Conservation (phyloP, 2,888 invertebrate genomes). For the Imbricaverruca yamaguchii region DNA sequence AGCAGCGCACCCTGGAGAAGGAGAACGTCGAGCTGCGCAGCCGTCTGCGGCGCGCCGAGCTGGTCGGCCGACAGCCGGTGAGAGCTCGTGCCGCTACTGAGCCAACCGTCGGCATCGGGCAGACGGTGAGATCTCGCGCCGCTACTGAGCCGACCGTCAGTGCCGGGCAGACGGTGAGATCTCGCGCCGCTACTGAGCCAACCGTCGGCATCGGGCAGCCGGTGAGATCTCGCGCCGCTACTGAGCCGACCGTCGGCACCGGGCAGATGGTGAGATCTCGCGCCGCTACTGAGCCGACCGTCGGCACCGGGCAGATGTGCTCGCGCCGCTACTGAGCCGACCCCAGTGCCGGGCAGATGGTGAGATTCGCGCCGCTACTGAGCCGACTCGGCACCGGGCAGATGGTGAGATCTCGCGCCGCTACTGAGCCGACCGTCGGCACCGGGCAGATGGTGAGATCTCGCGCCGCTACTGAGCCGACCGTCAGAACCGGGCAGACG, state of each 20-base stretch:
- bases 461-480: too few relatives aligned
- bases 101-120: too few relatives aligned
- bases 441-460: not conserved
- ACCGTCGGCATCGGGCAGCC: not conserved
- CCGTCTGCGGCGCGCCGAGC: constrained; percentile 27
- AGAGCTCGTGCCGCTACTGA: not conserved
- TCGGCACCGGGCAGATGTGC: too few relatives aligned
- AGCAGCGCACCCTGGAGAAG: constrained; percentile 74
- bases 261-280: not conserved
- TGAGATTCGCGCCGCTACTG: not conserved
- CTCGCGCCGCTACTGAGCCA: too few relatives aligned
- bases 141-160: too few relatives aligned
- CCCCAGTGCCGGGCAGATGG: not conserved
- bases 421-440: too few relatives aligned
- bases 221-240: not conserved
- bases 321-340: too few relatives aligned
- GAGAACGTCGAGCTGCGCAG: constrained; percentile 70
- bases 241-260: too few relatives aligned
- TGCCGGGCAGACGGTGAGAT: constrained; percentile 7
- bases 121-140: not conserved
- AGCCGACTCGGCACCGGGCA: too few relatives aligned
- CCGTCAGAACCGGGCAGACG: not conserved
- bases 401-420: not conserved
- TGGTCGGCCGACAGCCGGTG: constrained; percentile 26
- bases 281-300: too few relatives aligned